Conservation (phyloP, 2,797 vertebrate genomes). For the Falco rusticolus region DNA sequence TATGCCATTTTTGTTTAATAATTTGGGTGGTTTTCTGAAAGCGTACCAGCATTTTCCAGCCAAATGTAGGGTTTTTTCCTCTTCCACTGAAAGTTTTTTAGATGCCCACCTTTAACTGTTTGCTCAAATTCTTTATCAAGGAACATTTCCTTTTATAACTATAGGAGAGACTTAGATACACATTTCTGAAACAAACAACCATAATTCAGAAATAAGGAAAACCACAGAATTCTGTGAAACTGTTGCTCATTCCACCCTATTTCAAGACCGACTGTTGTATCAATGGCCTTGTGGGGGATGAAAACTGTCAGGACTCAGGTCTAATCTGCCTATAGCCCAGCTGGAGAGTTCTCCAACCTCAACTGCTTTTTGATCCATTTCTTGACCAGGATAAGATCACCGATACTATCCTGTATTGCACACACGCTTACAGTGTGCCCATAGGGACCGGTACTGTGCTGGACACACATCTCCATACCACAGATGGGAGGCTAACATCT, state of each 20-base stretch:
- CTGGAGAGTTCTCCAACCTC: neutral
- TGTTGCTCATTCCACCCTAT: neutral
- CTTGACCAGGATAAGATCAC: neutral
- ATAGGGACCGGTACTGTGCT: rapidly evolving
- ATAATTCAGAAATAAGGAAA: neutral
- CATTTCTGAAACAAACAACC: neutral
- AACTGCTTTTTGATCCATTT: neutral
- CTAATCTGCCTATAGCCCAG: neutral
- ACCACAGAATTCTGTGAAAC: neutral
- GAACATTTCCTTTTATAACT: neutral
- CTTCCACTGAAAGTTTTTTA: neutral
- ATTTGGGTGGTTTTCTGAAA: neutral
- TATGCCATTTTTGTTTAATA: neutral
- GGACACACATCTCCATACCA: neutral
- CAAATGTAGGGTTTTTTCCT: neutral
- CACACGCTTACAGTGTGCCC: neutral
- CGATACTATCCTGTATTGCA: neutral
- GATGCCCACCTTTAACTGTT: neutral
- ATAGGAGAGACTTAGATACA: neutral
- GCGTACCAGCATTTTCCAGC: neutral
- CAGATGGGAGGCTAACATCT: neutral
- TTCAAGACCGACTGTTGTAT: neutral
- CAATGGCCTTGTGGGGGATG: rapidly evolving
- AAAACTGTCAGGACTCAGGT: neutral
- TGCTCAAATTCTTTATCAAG: neutral